Evolutionary conservation across 92 coral and sea anemone species (phyloP).

Genomic region (Parazoanthus swiftii): DNA sequence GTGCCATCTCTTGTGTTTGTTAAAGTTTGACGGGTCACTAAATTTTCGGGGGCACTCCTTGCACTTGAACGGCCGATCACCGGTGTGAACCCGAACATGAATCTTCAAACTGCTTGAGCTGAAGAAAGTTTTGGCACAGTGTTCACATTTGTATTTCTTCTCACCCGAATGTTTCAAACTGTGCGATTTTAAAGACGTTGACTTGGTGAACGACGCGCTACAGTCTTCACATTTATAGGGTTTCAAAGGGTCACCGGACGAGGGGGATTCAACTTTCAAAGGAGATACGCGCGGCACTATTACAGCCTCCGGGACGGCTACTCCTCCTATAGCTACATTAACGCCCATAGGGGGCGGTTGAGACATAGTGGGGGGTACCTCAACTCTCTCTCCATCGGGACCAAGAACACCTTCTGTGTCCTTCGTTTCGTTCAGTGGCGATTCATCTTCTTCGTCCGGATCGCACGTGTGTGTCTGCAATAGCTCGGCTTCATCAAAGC

Average conservation of each 20-base stretch:
- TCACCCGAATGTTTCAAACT: constrained; percentile 95
- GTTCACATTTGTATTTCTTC: constrained; percentile 91
- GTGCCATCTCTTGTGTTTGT: constrained; percentile 99
- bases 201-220: constrained; percentile 85
- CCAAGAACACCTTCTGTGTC: constrained; percentile 40
- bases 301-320: constrained; percentile 27
- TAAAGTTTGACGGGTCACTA: constrained; percentile 98
- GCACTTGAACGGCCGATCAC: constrained; percentile 96
- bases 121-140: constrained; percentile 92
- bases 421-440: constrained; percentile 39
- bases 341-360: constrained; percentile 4
- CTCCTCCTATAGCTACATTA: constrained; percentile 14
- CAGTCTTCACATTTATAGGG: constrained; percentile 88
- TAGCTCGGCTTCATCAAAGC: constrained; percentile 91
- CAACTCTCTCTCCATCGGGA: constrained; percentile 37
- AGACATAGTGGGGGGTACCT: not conserved
- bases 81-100: constrained; percentile 96
- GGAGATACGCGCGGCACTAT: constrained; percentile 28
- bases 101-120: constrained; percentile 97
- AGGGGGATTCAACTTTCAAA: not conserved
- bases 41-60: constrained; percentile 94
- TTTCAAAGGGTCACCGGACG: constrained; percentile 36
- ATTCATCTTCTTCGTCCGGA: constrained; percentile 46
- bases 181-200: constrained; percentile 93
- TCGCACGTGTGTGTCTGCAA: constrained; percentile 91